Evolutionary conservation across 2,888 invertebrate genomes (phyloP).

Genomic region (Macrophya annulata): DNA sequence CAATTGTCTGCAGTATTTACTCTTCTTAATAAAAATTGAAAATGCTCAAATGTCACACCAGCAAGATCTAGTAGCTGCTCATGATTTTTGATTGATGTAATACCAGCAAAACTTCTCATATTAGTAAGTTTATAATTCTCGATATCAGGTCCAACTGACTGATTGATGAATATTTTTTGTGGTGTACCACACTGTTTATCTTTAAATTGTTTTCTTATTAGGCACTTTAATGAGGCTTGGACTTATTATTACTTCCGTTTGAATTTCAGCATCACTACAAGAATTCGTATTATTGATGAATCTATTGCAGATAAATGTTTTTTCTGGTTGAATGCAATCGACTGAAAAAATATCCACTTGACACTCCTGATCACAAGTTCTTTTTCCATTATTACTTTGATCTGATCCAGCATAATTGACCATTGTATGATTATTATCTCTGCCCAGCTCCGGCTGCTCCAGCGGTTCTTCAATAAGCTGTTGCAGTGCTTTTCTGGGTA

Average conservation of each 20-base stretch:
- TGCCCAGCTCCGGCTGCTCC: constrained; percentile 11
- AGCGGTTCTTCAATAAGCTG: constrained; percentile 23
- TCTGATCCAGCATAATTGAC: not conserved
- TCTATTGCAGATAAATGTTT: constrained; percentile 60
- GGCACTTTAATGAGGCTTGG: not conserved
- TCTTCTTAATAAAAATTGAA: constrained; percentile 48
- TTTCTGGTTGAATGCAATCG: constrained; percentile 36
- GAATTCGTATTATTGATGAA: constrained; percentile 53
- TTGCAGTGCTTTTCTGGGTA: constrained; percentile 25
- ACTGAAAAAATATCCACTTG: constrained; percentile 57
- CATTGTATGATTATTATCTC: not conserved
- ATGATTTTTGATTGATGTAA: constrained; percentile 60
- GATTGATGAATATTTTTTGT: constrained; percentile 51
- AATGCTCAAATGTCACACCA: constrained; percentile 43
- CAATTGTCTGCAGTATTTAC: constrained; percentile 27
- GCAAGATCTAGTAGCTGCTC: constrained; percentile 58
- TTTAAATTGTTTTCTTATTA: constrained; percentile 52
- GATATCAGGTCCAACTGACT: constrained; percentile 31
- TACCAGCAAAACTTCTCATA: constrained; percentile 58
- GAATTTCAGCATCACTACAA: constrained; percentile 58
- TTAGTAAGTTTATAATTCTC: constrained; percentile 16
- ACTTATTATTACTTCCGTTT: constrained; percentile 57
- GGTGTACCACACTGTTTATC: constrained; percentile 57
- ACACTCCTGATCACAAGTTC: constrained; percentile 57
- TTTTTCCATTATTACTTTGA: constrained; percentile 19